Conservation (phyloP, 2,888 invertebrate species). For the Slavum lentiscoides region DNA sequence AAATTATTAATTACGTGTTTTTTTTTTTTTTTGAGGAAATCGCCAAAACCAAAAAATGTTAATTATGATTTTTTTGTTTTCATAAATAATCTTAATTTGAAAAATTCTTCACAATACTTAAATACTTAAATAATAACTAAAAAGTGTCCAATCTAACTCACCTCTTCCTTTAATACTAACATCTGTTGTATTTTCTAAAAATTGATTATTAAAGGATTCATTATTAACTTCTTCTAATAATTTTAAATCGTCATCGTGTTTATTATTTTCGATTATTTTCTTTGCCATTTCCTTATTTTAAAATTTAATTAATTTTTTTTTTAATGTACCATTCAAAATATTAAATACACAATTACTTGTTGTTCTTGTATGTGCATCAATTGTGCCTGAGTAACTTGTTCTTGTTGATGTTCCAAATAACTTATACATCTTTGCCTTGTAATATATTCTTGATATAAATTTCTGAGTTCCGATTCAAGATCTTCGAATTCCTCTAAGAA, state of each 20-base stretch:
- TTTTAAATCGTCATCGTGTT: conserved; percentile 47
- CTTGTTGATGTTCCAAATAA: conserved; percentile 83
- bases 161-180: conserved; percentile 45
- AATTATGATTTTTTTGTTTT: neutral
- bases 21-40: neutral
- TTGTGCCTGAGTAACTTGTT: conserved; percentile 77
- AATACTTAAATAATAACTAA: neutral
- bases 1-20: conserved; percentile 19
- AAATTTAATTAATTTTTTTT: neutral
- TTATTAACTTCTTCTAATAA: conserved; percentile 47
- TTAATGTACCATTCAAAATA: neutral
- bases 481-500: conserved; percentile 94
- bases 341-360: conserved; percentile 59
- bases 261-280: conserved; percentile 45
- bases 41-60: neutral
- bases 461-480: conserved; percentile 80
- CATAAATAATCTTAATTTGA: no score
- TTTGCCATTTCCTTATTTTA: conserved; percentile 35
- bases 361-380: conserved; percentile 76
- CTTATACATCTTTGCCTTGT: conserved; percentile 84
- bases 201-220: conserved; percentile 27
- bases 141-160: neutral
- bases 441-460: conserved; percentile 85
- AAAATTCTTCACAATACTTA: neutral
- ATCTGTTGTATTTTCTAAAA: conserved; percentile 36